Evolutionary conservation across 2,113 vertebrate genomes (phyloP), one percentile per base, ranked within the genome.

Genomic region (Prolemur simus): DNA sequence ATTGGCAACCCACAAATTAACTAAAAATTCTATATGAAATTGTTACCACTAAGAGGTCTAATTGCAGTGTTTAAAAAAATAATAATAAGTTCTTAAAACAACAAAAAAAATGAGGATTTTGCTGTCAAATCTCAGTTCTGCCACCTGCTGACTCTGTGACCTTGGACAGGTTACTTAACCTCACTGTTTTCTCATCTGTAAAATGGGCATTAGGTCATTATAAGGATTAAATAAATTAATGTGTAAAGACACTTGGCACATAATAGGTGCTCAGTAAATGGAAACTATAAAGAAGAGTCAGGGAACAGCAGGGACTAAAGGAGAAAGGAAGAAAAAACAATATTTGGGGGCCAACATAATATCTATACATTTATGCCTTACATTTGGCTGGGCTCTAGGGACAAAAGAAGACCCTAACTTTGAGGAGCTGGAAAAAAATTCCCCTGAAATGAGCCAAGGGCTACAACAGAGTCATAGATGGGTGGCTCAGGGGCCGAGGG

Each of bases 141-240:
- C 6, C 20, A 84, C 37, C 60, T 69, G 23, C 54, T 95, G 74
- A 93, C 69, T 81, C 32, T 37, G 23, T 37, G 23, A 91, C 69
- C n/a, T 88, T 85, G 49, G n/a, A 47, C 29, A 69, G 81, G 45
- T 85, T 87, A 52, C 21, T 89, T 73, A 73, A 64, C 7, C 5
- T 94, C n/a, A 37, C n/a, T 27, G 5, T 88, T 96, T 95, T 60
- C 17, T 84, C 58, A 87, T 90, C 71, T 96, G 27, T 84, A 89
- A 95, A 84, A 92, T 32, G 69, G 8, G 20, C 13, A 83, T 68
- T 74, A 68, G 42, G 27, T 88, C 45, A 74, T 89, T 69, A 39
- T 71, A 20, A 96, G 37, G 23, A 96, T 84, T 80, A 95, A 94
- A 91, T 82, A 73, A 71, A 94, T 81, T 87, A 58, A 63, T 64